Base-by-base conservation (phyloP, 2,888 invertebrate species). In the Pseudococcus jackbeardsleyi region DNA sequence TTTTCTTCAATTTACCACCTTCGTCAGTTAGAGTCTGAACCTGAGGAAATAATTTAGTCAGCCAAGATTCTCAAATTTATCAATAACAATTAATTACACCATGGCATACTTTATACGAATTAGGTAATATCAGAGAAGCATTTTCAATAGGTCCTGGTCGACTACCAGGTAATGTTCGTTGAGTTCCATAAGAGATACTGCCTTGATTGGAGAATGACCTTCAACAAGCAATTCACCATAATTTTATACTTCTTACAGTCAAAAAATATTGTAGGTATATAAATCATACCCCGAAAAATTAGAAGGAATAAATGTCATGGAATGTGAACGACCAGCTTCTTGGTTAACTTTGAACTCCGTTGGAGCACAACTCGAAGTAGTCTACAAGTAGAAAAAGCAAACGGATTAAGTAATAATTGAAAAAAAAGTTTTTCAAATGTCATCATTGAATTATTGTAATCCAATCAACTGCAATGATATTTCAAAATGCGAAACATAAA, bases 11-110 rank as follows among this genome's bases (percentile, higher is more conserved):
- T 90, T 95, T 94, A 0, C 97, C 97, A 89, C 97, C 97, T 93
- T 98, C 98, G 87, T 96, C 96, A 3, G 97, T 98, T 90, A 97
- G 92, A 0, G 96, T 95, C 77, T 94, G 93, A 26, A 95, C 94
- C 92, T 93, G 90, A 79, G 77, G 39, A 84, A 84, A 84, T 26
- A 64, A 84, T 88, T 72, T 22, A 5, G 33, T 48, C 46, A 48
- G 15, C 15, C 0, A 11, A 17, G 1, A 4, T 50, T 12, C 1
- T 17, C 5, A 50, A 17, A 50, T 17, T 50, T 15, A 50, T 17
- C 15, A 15, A 50, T 17, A 50, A 46, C 5, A 46, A 1, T 46
- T 11, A 46, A 46, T 46, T 39, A 82, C 48, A 9, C 19, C 17
- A 82, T 39, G 1, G 11, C 64, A 64, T 90, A 93, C 95, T 92